phyloP scores from a whole-genome alignment of 2,888 invertebrate genomes.

The Hemicrepidius hirtus region DNA sequence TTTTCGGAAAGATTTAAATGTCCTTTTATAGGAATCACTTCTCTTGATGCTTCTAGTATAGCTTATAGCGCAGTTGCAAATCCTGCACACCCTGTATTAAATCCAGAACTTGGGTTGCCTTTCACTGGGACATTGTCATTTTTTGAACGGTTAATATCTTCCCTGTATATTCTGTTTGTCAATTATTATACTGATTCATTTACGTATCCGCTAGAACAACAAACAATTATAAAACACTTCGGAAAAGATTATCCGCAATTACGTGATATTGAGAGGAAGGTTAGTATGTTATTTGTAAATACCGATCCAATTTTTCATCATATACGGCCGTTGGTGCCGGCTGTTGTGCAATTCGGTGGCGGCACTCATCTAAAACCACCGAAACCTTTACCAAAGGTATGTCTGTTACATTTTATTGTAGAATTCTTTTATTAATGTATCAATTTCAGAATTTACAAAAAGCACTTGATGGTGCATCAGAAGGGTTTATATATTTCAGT shows the following conservation, averaged over 20 bases:
- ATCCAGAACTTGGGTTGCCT: slow-evolving; percentile 63
- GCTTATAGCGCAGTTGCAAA: slow-evolving; percentile 65
- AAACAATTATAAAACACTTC: slow-evolving; percentile 57
- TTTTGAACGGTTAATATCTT: slow-evolving; percentile 60
- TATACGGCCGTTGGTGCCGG: slow-evolving; percentile 63
- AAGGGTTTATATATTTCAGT: slow-evolving; percentile 56
- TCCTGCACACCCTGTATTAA: slow-evolving; percentile 64
- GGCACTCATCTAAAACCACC: slow-evolving; percentile 60
- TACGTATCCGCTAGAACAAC: slow-evolving; percentile 16
- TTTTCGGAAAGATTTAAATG: slow-evolving; percentile 65
- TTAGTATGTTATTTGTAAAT: slow-evolving; percentile 66
- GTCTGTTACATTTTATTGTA: too few relatives aligned
- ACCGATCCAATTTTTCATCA: slow-evolving; percentile 64
- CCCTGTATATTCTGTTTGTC: too few relatives aligned
- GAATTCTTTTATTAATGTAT: too few relatives aligned
- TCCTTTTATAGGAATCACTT: slow-evolving; percentile 65
- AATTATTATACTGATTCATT: background rate
- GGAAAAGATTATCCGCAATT: slow-evolving; percentile 62
- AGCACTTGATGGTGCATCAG: slow-evolving; percentile 30
- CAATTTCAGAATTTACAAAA: slow-evolving; percentile 22
- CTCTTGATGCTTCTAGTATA: slow-evolving; percentile 63
- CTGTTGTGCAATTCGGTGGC: slow-evolving; percentile 64
- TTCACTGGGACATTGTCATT: slow-evolving; percentile 60
- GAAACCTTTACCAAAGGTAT: slow-evolving; percentile 58
- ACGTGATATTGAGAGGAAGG: slow-evolving; percentile 60